Conservation (phyloP, 2,113 vertebrate genomes). For the Oncorhynchus masou region DNA sequence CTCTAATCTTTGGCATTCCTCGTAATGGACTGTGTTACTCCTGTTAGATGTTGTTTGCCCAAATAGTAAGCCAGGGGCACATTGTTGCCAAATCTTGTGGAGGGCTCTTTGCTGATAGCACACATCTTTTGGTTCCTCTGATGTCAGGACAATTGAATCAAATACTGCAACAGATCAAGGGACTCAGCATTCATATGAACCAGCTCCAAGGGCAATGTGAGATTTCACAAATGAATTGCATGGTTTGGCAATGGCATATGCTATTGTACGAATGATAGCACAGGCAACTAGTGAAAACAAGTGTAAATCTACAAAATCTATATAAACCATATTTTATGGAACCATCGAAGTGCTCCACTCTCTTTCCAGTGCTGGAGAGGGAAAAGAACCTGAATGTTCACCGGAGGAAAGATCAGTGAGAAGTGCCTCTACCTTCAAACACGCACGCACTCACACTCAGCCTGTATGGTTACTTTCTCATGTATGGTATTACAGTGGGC, state of each 20-base stretch:
- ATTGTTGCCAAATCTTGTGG: no score
- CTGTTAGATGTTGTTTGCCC: no score
- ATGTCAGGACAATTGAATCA: background rate
- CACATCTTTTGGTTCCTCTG: no score
- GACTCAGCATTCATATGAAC: background rate
- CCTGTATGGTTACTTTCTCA: background rate
- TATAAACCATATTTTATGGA: conserved; percentile 9
- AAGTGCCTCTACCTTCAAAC: background rate
- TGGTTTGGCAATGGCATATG: background rate
- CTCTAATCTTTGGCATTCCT: no score
- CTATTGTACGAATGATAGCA: background rate
- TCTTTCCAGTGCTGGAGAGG: background rate
- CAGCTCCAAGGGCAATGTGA: conserved; percentile 8
- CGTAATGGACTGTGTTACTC: no score
- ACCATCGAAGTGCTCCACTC: background rate
- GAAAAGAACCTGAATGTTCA: background rate
- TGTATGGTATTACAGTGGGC: conserved; percentile 17
- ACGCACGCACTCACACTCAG: background rate
- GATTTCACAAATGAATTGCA: conserved; percentile 6
- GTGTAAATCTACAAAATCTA: conserved; percentile 17
- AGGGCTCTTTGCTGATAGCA: no score
- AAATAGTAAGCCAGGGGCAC: background rate
- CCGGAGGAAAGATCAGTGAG: background rate
- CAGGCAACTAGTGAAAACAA: background rate
- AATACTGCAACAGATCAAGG: background rate